Base-by-base conservation (phyloP, 2,113 vertebrate species). In the Dendrocopos noguchii region DNA sequence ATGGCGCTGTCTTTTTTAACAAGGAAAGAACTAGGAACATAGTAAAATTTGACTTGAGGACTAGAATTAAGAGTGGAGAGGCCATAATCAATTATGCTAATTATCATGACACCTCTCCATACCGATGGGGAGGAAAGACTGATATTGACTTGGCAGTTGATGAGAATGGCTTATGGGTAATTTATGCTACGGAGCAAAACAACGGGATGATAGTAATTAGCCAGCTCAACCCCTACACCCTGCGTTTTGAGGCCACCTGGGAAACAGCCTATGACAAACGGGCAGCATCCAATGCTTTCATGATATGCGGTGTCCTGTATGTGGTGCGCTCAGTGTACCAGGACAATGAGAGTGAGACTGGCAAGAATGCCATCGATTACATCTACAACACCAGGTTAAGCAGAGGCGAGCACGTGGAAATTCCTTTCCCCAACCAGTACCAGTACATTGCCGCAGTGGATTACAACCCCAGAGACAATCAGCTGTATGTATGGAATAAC, bases 401-500 rank as follows among this genome's bases (percentile, higher is more conserved):
- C 97, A 97, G 97, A 59, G 99, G 98, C 73, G 99, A 99, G 93
- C 98, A 98, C 13, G 98, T 99, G 75, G 99, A 99, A 75, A 97
- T 99, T 93, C 98, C 99, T 87, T 99, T 99, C 96, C 99, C 99
- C 96, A 99, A 99, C 97, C 99, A 99, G 97, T 99, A 99, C 97
- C 99, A 99, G 96, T 99, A 99, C 93, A 99, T 99, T 34, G 98
- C 99, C 28, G 98, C 99, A 72, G 99, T 99, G 99, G 99, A 99
- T 98, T 99, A 99, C 97, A 99, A 99, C 97, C 99, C 99, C 66
- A 97, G 99, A 97, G 99, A 99, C 96, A 99, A 99, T 97, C 99
- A 99, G 86, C 98, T 99, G 7, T 99, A 99, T 12, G 99, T 99
- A 78, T 99, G 99, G 99, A 99, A 99, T 98, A 99, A 99, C 98